Evolutionary conservation across 2,113 vertebrate species (phyloP).

Genomic region (Caretta caretta): DNA sequence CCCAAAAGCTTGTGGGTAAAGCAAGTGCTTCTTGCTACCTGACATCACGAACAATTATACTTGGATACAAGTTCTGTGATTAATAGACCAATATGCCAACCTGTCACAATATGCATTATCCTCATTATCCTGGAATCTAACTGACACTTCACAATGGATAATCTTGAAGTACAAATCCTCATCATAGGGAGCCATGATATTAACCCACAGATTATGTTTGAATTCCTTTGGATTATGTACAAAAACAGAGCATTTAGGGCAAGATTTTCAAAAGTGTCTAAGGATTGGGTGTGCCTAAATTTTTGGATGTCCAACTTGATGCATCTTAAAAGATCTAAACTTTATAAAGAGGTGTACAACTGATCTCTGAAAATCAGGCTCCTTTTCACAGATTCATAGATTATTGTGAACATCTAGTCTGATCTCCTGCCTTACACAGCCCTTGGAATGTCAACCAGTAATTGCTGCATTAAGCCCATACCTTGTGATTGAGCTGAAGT

Average conservation of each 20-base stretch:
- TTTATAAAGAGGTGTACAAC: not conserved
- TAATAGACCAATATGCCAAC: not conserved
- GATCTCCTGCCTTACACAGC: not conserved
- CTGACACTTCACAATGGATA: not conserved
- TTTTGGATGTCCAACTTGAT: not conserved
- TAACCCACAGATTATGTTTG: not conserved
- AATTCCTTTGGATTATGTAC: not conserved
- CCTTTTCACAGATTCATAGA: not conserved
- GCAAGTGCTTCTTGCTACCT: not conserved
- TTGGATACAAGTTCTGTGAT: not conserved
- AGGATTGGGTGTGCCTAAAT: not conserved
- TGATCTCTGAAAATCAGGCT: not conserved
- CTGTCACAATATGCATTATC: not conserved
- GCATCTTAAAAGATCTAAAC: not conserved
- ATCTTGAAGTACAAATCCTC: not conserved
- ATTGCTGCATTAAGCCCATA: not conserved
- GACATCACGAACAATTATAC: not conserved
- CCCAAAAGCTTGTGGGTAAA: not conserved
- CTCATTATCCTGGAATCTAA: not conserved
- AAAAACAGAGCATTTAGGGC: not conserved
- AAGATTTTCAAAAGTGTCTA: not conserved
- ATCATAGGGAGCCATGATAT: not conserved
- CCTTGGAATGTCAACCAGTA: not conserved
- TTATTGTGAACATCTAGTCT: rapidly evolving
- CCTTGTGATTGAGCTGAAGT: not conserved